Evolutionary conservation across 2,797 vertebrate genomes (phyloP), one percentile per base, ranked within the genome.

Genomic region (Poeciliopsis turneri): DNA sequence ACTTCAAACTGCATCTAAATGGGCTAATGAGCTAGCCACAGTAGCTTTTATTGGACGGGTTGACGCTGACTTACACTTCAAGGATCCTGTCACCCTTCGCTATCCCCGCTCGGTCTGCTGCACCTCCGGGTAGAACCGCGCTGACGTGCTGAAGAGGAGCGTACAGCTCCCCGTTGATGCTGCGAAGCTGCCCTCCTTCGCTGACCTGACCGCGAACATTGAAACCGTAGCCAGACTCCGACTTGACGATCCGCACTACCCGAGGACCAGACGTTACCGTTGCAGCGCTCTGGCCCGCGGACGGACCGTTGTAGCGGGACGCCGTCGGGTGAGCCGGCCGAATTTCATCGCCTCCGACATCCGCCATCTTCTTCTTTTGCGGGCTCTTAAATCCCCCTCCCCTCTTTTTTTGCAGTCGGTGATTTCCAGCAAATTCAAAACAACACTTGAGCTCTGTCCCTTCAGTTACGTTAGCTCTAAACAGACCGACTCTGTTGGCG

Each of bases 131-230:
- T 88, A 99, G 89, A 81, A 99, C 98, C 76, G 97, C 98, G 93
- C 97, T 98, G 95, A 99, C 98, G 91, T 99, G 98, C 96, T 99
- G 98, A 55, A 99, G 97, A 82, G 98, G 98, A 78, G 98, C 97
- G 94, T 99, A 99, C 93, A 98, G 95, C 88, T 99, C 97, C 59
- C 98, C 98, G 96, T 99, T 97, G 96, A 99, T 99, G 96, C 98
- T 99, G 90, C 98, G 96, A 23, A 99, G 97, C 90, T 98, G 98
- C 25, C 98, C 98, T 79, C 98, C 98, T 93, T 99, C 98, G 94
- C 98, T 99, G 69, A 99, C 98, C 94, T 99, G 98, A 36, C 98
- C 98, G 90, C 98, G 97, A 71, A 99, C 98, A 82, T 99, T 99
- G 89, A 99, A 99, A 13, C 98, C 98, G 89, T 99, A 99, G 28